Base-by-base conservation (phyloP, 1,140 invertebrate species). In the Liolophura sinensis region DNA sequence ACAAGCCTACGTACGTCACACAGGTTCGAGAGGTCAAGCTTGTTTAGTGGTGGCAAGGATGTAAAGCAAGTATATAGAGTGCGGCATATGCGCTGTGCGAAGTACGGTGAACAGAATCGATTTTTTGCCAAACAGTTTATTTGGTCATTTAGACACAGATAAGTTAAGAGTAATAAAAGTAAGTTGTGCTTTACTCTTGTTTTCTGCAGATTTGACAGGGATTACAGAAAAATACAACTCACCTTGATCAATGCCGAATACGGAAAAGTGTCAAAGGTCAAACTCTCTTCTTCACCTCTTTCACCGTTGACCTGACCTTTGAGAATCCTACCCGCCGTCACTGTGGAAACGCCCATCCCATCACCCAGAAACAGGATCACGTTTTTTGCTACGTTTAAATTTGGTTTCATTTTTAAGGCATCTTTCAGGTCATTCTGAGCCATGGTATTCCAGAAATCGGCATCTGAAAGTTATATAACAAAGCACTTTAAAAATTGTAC, bases 331-430 rank as follows among this genome's bases (percentile, higher is more conserved):
- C 91, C 89, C 0, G 94, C 92, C 0, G 77, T 75, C 25, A 95
- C 88, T 0, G 94, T 96, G 47, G 92, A 90, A 0, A 92, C 87
- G 1, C 94, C 94, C 95, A 98, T 97, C 0, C 95, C 95, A 78
- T 97, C 94, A 0, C 94, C 95, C 12, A 97, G 85, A 76, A 97
- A 97, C 0, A 97, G 69, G n/a, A 97, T 92, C 0, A 96, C 90
- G 82, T 97, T 97, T 81, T 92, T 94, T 0, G 94, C 95, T 14
- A 72, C 54, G 46, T 73, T 71, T 16, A 31, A 66, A 60, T 77
- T 78, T 0, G 50, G 60, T 40, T 69, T 60, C 16, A 54, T 58
- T 18, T 68, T 51, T 16, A 71, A 56, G 1, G 69, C 62, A 24
- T 50, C 52, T 48, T 63, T 56, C 0, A 76, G 51, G 24, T 73